A percentile compares a stretch with the other conserved stretches of the same genome.
These are phyloP conservation scores for Rutpela maculata DNA, from an alignment of 2,888 invertebrate genomes.

Conservation along the genomic window DNA sequence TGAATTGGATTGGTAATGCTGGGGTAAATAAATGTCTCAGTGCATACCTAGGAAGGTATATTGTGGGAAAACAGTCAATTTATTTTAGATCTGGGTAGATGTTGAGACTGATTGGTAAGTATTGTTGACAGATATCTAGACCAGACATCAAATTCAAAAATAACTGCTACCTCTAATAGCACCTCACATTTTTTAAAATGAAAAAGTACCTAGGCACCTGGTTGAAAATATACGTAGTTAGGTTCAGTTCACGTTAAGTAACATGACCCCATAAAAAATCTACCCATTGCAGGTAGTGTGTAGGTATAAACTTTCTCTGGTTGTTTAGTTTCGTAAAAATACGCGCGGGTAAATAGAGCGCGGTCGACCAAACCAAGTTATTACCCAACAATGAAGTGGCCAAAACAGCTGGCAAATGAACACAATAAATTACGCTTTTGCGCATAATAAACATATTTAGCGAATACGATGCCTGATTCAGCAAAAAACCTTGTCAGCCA, in stretches of 20 bases:
- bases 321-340: constrained; percentile 20
- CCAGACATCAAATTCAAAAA: no score
- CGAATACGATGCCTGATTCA: constrained; percentile 49
- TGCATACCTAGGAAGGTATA: no score
- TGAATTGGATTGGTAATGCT: no score
- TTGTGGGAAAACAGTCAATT: no score
- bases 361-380: constrained; percentile 32
- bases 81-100: no score
- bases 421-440: constrained; percentile 51
- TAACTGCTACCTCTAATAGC: no score
- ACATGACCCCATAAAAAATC: constrained; percentile 1
- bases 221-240: not conserved
- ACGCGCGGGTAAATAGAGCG: constrained; percentile 38
- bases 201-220: not conserved
- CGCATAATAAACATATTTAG: constrained; percentile 53
- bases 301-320: constrained; percentile 21
- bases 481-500: constrained; percentile 57
- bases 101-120: no score
- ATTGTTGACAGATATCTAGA: no score
- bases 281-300: not conserved
- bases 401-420: constrained; percentile 37
- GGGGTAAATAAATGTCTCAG: no score
- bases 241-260: not conserved
- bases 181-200: not conserved
- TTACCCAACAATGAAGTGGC: constrained; percentile 34